Evolutionary conservation across 1,140 invertebrate genomes (phyloP).

Genomic region (Drosophila grimshawi): DNA sequence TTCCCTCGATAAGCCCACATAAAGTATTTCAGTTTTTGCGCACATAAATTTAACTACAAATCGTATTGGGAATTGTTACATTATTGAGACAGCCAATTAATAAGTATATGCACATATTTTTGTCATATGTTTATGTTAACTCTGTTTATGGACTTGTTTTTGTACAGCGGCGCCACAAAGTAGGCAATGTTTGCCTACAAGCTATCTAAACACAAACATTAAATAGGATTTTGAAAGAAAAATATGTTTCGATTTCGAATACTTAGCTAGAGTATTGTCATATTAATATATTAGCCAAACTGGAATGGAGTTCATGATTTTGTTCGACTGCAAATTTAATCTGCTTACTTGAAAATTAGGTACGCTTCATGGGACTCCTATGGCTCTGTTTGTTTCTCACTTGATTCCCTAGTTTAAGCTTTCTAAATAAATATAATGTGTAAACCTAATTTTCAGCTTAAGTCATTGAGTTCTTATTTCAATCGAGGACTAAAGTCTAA

Average conservation of each 20-base stretch:
- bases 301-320: no score
- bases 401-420: no score
- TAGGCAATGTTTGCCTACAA: not conserved
- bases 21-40: conserved; percentile 44
- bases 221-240: no score
- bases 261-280: no score
- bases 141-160: conserved; percentile 34
- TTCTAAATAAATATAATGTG: no score
- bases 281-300: no score
- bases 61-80: conserved; percentile 8
- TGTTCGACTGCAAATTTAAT: no score
- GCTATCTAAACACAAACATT: not conserved
- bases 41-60: conserved; percentile 33
- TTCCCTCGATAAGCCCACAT: conserved; percentile 29
- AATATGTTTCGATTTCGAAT: no score
- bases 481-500: conserved; percentile 19
- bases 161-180: conserved; percentile 11
- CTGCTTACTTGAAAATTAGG: no score
- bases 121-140: conserved; percentile 24
- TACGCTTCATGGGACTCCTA: no score
- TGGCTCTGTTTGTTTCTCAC: no score
- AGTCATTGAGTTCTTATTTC: not conserved
- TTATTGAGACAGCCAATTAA: conserved; percentile 49
- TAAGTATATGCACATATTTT: conserved; percentile 24
- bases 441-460: no score